phyloP scores from a whole-genome alignment of 2,113 vertebrate species.

The Jacana jacana region DNA sequence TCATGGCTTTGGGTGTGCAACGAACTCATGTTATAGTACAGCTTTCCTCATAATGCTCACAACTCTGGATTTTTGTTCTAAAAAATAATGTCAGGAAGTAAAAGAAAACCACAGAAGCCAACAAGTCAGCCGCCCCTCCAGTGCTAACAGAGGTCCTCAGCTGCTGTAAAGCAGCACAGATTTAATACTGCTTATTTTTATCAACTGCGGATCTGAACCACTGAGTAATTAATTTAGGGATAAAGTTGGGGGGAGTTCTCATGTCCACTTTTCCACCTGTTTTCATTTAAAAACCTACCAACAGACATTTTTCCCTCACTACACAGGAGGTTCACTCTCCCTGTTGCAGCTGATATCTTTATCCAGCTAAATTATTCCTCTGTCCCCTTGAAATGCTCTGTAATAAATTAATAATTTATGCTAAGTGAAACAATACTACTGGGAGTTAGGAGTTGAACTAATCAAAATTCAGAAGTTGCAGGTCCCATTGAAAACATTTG shows the following conservation, averaged over 20 bases:
- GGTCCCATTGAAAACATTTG: constrained; percentile 6
- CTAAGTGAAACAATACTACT: constrained; percentile 34
- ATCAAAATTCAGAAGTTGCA: constrained; percentile 31
- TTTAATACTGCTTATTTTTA: not conserved
- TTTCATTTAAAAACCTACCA: constrained; percentile 46
- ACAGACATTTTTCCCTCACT: not conserved
- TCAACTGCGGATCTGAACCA: not conserved
- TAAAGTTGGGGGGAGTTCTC: not conserved
- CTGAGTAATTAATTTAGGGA: not conserved
- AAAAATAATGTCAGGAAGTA: not conserved
- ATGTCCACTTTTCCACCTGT: not conserved
- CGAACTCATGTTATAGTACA: not conserved
- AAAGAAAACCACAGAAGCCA: not conserved
- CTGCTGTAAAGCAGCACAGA: not conserved
- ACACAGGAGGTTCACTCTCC: not conserved
- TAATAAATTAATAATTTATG: constrained; percentile 76
- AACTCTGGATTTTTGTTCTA: not conserved
- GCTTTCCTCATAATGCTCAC: not conserved
- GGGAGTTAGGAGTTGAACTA: not conserved
- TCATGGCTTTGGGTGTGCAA: not conserved
- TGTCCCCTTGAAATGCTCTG: constrained; percentile 48
- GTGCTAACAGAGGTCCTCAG: not conserved
- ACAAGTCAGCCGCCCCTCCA: not conserved
- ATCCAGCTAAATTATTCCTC: constrained; percentile 54
- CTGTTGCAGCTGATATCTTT: constrained; percentile 32